Conservation (phyloP, 1,140 invertebrate species). For the Caerostris darwini region DNA sequence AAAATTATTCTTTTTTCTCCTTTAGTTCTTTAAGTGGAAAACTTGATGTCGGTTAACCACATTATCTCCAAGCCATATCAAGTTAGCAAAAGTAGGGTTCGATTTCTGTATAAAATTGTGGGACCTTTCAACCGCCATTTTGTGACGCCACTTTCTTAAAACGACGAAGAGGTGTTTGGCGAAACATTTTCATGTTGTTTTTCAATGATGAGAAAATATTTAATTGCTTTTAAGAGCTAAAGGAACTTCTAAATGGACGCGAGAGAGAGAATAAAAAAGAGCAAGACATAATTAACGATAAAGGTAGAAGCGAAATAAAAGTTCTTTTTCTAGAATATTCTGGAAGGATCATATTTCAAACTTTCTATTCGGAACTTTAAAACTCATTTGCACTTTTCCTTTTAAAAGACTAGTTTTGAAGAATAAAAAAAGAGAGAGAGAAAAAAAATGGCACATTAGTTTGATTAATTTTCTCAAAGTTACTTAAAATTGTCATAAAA, state of each 20-base stretch:
- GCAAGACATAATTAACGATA: background rate
- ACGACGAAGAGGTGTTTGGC: background rate
- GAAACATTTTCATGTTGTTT: slow-evolving; percentile 19
- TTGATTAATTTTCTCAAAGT: slow-evolving; percentile 39
- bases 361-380: slow-evolving; percentile 42
- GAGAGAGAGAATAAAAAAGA: background rate
- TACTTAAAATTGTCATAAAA: slow-evolving; percentile 57
- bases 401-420: background rate
- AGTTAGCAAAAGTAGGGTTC: slow-evolving; percentile 38
- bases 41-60: slow-evolving; percentile 21
- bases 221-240: slow-evolving; percentile 31
- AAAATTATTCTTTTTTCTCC: background rate
- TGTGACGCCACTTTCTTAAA: background rate
- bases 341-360: slow-evolving; percentile 30
- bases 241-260: slow-evolving; percentile 32
- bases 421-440: background rate
- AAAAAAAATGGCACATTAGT: slow-evolving; percentile 20
- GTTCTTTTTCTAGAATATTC: background rate
- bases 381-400: background rate
- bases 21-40: background rate
- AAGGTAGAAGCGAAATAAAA: background rate
- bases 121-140: slow-evolving; percentile 20
- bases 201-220: slow-evolving; percentile 46
- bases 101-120: slow-evolving; percentile 38
- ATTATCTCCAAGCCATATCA: slow-evolving; percentile 30